Base-by-base conservation (phyloP, 2,113 vertebrate species). In the Petrocephalus zakoni region DNA sequence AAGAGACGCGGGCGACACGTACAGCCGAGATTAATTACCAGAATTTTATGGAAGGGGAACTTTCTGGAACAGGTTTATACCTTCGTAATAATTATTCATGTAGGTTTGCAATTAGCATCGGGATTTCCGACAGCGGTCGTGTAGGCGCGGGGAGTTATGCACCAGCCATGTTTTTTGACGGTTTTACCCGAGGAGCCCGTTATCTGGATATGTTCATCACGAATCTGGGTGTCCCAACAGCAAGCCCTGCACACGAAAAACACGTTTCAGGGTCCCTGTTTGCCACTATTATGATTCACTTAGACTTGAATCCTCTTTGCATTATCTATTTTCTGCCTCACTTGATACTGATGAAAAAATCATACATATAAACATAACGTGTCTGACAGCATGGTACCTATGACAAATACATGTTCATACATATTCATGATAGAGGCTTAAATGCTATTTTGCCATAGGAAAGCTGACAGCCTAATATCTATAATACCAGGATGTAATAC, bases 371-470 rank as follows among this genome's bases (percentile, higher is more conserved):
- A 37, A 78, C 17, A 78, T 78, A 78, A 42, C 34, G 37, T 78
- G 37, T 42, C 72, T 17, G 17, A 78, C 15, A 78, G 17, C 34
- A 78, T 37, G 13, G 34, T 78, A 78, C 34, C 72, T 78, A 78
- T 78, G 72, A 37, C 72, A 42, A 78, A 78, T 34, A 42, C 37
- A 78, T 78, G 34, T 78, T 78, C 29, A 37, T 78, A 19, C 72
- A 78, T 78, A 78, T 78, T 78, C 15, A 78, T 78, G 34, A 78
- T 78, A 78, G 15, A 49, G 81, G 81, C 46, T 83, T 83, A 49
- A 83, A 49, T 83, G 46, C 21, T 49, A 46, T 83, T 37, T 83
- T 83, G 81, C 42, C 46, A 83, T 47, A 83, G 46, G 81, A 83
- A 83, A 49, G 21, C 21, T 21, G 81, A n/a, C 81, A 49, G 46